phyloP scores from a whole-genome alignment of 1,140 invertebrate species.

The Drosophila biarmipes region DNA sequence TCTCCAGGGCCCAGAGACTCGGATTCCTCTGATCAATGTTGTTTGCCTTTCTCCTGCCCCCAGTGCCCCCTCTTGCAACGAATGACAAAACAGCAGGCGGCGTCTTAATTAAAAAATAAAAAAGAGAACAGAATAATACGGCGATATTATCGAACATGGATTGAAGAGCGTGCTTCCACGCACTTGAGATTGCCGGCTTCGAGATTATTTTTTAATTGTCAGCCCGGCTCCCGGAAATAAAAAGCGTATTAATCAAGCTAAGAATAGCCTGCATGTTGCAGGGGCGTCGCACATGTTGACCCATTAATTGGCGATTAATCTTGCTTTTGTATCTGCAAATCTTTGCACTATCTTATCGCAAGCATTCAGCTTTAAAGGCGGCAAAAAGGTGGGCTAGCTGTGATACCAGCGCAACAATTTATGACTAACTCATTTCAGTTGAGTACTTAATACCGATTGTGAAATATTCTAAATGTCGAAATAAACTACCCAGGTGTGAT shows the following conservation, averaged over 20 bases:
- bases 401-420: neutral
- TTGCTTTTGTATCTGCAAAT: slow-evolving; percentile 29
- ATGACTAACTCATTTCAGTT: slow-evolving; percentile 7
- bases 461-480: slow-evolving; percentile 10
- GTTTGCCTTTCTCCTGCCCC: neutral
- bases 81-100: slow-evolving; percentile 56
- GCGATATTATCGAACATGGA: slow-evolving; percentile 51
- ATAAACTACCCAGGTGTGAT: neutral
- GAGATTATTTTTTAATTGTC: slow-evolving; percentile 44
- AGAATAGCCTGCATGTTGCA: slow-evolving; percentile 28
- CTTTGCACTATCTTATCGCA: slow-evolving; percentile 38
- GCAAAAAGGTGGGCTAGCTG: slow-evolving; percentile 11
- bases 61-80: neutral
- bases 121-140: slow-evolving; percentile 2
- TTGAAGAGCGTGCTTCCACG: slow-evolving; percentile 40
- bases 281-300: slow-evolving; percentile 26
- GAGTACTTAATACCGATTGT: neutral
- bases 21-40: slow-evolving; percentile 47
- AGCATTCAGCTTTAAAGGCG: neutral
- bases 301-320: slow-evolving; percentile 35
- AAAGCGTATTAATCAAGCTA: slow-evolving; percentile 34
- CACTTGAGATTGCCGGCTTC: slow-evolving; percentile 30
- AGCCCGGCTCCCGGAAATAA: slow-evolving; percentile 42
- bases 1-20: slow-evolving; percentile 7
- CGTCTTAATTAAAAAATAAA: slow-evolving; percentile 55